Base-by-base conservation (phyloP, 2,113 vertebrate species). In the Lucifuga dentata region DNA sequence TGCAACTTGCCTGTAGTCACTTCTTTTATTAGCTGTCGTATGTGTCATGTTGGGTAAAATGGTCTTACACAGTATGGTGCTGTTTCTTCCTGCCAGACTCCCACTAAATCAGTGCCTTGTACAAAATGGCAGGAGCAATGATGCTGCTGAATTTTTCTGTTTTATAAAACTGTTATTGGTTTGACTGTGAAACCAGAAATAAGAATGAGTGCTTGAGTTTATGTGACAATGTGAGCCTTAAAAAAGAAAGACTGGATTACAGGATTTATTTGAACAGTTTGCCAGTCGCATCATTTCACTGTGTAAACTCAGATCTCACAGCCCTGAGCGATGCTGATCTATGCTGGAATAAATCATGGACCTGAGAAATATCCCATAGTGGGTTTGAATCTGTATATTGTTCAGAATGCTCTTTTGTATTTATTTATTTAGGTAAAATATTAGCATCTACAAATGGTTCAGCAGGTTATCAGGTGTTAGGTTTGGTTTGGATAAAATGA, bases 311-410 rank as follows among this genome's bases (percentile, higher is more conserved):
- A 21, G 43, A 61, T 3, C 36, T 8, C 35, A 49, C 41, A 40
- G 36, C 35, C 9, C 16, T 69, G 45, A 16, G 13, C n/a, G n/a
- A n/a, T n/a, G n/a, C n/a, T n/a, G n/a, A n/a, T 35, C 13, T 23
- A 16, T 56, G 1, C 15, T 69, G 44, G 44, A 85, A 76, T 84
- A 81, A 86, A 89, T 45, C 39, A n/a, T n/a, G n/a, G n/a, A n/a
- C n/a, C n/a, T n/a, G n/a, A n/a, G n/a, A n/a, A n/a, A n/a, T n/a
- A n/a, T n/a, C n/a, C n/a, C n/a, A n/a, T n/a, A n/a, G n/a, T n/a
- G n/a, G n/a, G n/a, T n/a, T n/a, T n/a, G n/a, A n/a, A n/a, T n/a
- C n/a, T n/a, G n/a, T n/a, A n/a, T n/a, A n/a, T n/a, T n/a, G n/a
- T n/a, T n/a, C n/a, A n/a, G n/a, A n/a, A 29, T 29, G 26, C 0